Percentiles rank a stretch among this genome's conserved stretches.
Conservation (phyloP, 2,113 vertebrate genomes). For the Chaetorhynchus papuensis region DNA sequence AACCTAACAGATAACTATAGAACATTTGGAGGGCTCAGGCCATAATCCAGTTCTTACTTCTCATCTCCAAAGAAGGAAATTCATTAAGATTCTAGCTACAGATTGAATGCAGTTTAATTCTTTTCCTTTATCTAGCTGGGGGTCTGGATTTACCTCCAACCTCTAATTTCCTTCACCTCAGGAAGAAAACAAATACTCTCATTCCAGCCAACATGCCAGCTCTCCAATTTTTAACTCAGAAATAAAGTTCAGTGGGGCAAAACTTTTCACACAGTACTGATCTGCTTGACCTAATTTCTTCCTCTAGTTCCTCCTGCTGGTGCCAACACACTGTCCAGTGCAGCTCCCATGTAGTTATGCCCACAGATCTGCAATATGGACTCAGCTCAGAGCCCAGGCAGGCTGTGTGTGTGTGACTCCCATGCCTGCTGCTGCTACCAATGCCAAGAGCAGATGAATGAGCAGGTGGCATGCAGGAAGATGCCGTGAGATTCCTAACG, state of each 20-base stretch:
- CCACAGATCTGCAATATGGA: neutral
- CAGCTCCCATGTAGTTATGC: neutral
- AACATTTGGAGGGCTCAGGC: neutral
- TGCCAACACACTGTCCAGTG: neutral
- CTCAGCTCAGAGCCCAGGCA: neutral
- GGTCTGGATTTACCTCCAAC: neutral
- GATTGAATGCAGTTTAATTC: neutral
- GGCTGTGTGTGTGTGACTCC: neutral
- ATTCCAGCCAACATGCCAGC: neutral
- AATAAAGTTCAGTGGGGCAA: constrained; percentile 10
- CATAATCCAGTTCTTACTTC: neutral
- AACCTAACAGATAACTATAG: neutral
- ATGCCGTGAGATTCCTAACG: fast-evolving
- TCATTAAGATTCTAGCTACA: neutral
- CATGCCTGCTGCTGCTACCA: neutral
- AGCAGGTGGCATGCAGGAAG: constrained; percentile 25
- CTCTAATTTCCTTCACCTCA: neutral
- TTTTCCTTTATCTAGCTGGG: neutral
- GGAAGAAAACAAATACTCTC: neutral
- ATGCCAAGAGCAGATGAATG: neutral
- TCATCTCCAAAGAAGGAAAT: neutral
- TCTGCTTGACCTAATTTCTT: neutral
- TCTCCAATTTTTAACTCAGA: neutral
- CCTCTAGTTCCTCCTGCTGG: neutral
- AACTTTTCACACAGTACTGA: neutral